Evolutionary conservation across 2,797 vertebrate species (phyloP).

Genomic region (Enteromius anoplus): DNA sequence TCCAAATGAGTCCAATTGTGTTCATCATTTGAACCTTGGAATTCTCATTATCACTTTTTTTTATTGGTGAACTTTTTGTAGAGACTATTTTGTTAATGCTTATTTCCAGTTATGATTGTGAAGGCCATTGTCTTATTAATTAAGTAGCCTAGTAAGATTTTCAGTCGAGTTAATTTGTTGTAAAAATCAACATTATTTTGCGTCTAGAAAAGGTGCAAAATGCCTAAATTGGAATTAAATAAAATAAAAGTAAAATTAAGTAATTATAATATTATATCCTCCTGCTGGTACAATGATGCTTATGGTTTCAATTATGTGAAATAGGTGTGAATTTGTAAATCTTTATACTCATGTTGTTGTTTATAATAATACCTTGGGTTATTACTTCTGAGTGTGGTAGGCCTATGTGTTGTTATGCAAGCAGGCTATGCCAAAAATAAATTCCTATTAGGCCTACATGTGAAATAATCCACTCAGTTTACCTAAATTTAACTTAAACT

Average conservation of each 20-base stretch:
- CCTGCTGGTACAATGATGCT: neutral
- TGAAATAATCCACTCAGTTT: neutral
- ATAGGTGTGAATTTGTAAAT: neutral
- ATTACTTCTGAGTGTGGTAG: neutral
- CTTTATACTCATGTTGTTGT: neutral
- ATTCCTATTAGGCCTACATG: neutral
- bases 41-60: neutral
- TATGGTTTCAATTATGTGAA: neutral
- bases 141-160: neutral
- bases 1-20: neutral
- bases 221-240: neutral
- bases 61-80: neutral
- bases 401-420: neutral
- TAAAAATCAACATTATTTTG: neutral
- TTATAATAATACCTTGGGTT: neutral
- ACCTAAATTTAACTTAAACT: neutral
- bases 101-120: neutral
- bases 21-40: neutral
- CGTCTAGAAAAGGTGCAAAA: neutral
- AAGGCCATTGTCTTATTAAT: neutral
- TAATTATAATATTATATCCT: neutral
- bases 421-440: neutral
- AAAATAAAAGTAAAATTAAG: neutral
- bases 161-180: neutral
- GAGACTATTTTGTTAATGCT: neutral